Base-by-base conservation (phyloP, 2,888 invertebrate species). In the Archaeoteleia sp. region DNA sequence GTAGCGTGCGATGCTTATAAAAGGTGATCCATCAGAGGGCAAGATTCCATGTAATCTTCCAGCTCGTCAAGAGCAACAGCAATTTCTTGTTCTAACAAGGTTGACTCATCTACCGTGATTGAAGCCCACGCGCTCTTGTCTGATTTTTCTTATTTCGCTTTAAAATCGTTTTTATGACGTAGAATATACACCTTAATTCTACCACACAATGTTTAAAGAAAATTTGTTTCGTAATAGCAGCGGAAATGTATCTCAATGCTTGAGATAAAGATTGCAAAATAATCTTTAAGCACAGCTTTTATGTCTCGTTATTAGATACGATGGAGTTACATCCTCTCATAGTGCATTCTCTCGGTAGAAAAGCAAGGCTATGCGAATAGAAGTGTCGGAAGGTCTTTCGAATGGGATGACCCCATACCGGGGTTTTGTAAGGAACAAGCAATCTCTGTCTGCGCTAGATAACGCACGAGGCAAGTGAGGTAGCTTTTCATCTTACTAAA, bases 401-500 rank as follows among this genome's bases (percentile, higher is more conserved):
- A 69, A 73, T 74, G 73, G 73, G 72, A 75, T 76, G 75, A 75
- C 71, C 63, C 60, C 57, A 65, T 67, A 71, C 48, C 51, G 72
- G 71, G 74, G 72, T 76, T 75, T 73, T 73, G 69, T 74, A 77
- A 78, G 78, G 74, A 78, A 73, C 78, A 76, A 75, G 78, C 79
- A 79, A 80, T 80, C 79, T 80, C 80, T 81, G 80, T 76, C 79
- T 74, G 74, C 70, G 78, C 74, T 74, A 79, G 80, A 80, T 80
- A 80, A 80, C 80, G 71, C 70, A 67, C 45, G 53, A 58, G 57
- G 46, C 30, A 55, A 60, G 70, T 65, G 74, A 75, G 70, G 63
- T 72, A 71, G 79, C 79, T 78, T 81, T 80, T 81, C 78, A 77
- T 81, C 79, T 81, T 79, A 76, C 75, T 78, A 79, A 80, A 81